Evolutionary conservation across 2,113 vertebrate species (phyloP), one percentile per base, ranked within the genome.

Genomic region (Girardinichthys multiradiatus): DNA sequence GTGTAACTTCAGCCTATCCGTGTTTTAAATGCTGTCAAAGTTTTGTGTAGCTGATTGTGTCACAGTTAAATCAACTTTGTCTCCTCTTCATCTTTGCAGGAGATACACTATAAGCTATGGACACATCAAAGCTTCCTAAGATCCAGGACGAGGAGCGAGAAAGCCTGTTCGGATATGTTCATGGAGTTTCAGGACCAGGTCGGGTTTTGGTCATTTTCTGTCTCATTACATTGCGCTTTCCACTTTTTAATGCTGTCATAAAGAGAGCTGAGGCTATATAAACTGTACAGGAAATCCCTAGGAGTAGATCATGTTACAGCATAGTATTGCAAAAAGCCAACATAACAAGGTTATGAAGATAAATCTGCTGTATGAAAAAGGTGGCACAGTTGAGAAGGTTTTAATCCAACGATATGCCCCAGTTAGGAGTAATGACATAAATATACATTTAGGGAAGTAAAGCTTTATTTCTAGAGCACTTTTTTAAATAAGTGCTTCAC

Each of bases 101-200:
- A 82, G 69, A 60, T 39, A 92, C 85, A 58, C 11, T 15, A 57
- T 15, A 57, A 91, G 93, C 85, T 77, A 98, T 98, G 97, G 94
- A 98, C 83, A 96, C 96, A 54, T 96, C 95, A 70, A 95, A 95
- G 85, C 94, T 98, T 86, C 95, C 95, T 35, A 96, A 95, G 92
- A 96, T 98, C 77, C 91, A 82, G 60, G 95, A 98, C 91, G 96
- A 96, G 87, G 96, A 98, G 4, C 87, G 92, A 79, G 97, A 98
- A 86, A 94, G 94, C 78, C 77, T 89, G 39, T 96, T 97, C 83
- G 96, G 96, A 83, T 98, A 92, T 76, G 96, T 98, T 2, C 95
- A 96, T 85, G 96, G 96, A 4, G 96, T 98, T 69, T 98, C 97
- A 12, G 97, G 97, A 82, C 96, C 97, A 89, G 97, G 97, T 98